Base-by-base conservation (phyloP, 2,113 vertebrate species). In the Podocnemis expansa region DNA sequence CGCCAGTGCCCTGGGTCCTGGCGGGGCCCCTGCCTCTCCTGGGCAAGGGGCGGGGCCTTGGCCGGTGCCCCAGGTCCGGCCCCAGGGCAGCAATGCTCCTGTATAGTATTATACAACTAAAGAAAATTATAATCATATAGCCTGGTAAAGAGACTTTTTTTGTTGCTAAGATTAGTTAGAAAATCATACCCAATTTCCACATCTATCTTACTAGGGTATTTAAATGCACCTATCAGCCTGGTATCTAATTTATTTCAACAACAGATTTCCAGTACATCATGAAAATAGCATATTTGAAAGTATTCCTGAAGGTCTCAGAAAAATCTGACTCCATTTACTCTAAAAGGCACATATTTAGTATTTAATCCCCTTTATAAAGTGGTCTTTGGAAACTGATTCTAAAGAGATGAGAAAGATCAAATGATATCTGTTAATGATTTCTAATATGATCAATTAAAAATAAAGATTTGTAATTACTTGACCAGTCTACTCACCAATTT, bases 401-500 rank as follows among this genome's bases (percentile, higher is more conserved):
- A 93, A 79, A 84, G 93, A 79, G 80, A 89, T 25, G 52, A 93
- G 13, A 47, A 88, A 55, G 10, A 22, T 24, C 41, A 86, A 82
- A 93, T 55, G 38, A 94, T 92, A 94, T 80, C 75, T 9, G 70
- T 84, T 9, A 58, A 93, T 43, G 78, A 83, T 84, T 93, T 95
- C 67, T 80, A 84, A 45, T 54, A 83, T n/a, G 79, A 88, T 85
- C 80, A 88, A 78, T 51, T 82, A 84, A 91, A 93, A 78, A 47
- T 63, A 89, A 88, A 80, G 22, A 21, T 6, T 95, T 84, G 78
- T 91, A 95, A 95, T 93, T 92, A 60, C 52, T 92, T 86, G 85
- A 87, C 34, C 45, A 92, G n/a, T 83, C 91, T 93, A 88, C 91
- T 87, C 86, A 92, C 38, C 47, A 89, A 95, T 88, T 90, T 96